These are phyloP conservation scores for Cephus rjabovi DNA, from an alignment of 2,888 invertebrate species.

Conservation along the genomic window DNA sequence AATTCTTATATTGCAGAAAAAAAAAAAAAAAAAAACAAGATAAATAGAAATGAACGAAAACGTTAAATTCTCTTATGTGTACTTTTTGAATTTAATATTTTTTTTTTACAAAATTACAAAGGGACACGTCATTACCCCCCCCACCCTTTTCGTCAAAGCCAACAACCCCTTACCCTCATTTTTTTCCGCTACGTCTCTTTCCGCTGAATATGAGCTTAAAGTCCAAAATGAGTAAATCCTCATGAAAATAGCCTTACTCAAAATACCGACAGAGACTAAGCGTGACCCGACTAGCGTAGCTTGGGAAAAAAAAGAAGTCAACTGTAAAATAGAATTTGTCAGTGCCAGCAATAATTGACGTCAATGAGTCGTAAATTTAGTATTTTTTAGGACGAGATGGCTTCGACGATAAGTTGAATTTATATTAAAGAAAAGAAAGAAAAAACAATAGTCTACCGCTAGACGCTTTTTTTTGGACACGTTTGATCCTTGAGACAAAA, in stretches of 20 bases:
- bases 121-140: no score
- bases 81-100: not conserved
- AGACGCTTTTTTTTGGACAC: not conserved
- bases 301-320: not conserved
- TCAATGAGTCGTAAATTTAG: slow-evolving; percentile 5
- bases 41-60: not conserved
- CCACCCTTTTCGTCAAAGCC: no score
- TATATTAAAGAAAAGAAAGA: not conserved
- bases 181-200: no score
- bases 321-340: not conserved
- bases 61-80: not conserved
- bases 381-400: not conserved
- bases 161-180: no score
- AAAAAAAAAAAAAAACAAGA: not conserved
- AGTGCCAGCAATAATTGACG: slow-evolving; percentile 8
- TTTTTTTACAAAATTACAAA: no score
- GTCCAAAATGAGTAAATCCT: not conserved
- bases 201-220: no score
- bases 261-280: not conserved
- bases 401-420: not conserved
- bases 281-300: not conserved
- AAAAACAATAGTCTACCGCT: not conserved
- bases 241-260: not conserved
- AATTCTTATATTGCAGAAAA: not conserved
- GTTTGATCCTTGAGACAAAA: not conserved